Base-by-base conservation (phyloP, 2,113 vertebrate species). In the Poecile atricapillus region DNA sequence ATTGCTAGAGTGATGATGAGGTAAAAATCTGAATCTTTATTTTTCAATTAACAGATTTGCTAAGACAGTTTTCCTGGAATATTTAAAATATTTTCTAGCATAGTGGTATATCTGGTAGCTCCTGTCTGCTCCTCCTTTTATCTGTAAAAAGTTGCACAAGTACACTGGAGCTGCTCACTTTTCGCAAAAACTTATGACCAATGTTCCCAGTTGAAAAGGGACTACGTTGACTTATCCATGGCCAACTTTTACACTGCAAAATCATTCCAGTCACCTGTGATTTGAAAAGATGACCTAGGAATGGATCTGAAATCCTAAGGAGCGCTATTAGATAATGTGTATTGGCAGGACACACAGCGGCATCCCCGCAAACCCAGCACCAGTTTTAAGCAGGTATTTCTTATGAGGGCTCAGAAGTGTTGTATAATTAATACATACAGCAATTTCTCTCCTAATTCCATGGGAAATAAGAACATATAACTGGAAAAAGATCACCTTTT, bases 11-110 rank as follows among this genome's bases (percentile, higher is more conserved):
- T 43, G 58, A 71, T 8, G 5, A 58, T 41, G 16, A 83, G 31
- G 31, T 83, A 93, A 88, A 93, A 75, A 85, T 22, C 30, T 88
- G 31, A 94, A 53, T 94, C 96, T 96, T 95, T 41, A 69, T 58
- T 93, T 39, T 91, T 90, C 56, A 91, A 13, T 83, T 79, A 65
- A 68, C 17, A 68, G 19, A 70, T 82, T 96, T 95, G 17, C 52
- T 69, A 80, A 90, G 4, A 31, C 2, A 20, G 10, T 46, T 81
- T 74, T 88, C 41, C 25, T 55, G 21, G 27, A 64, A 47, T 14
- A 2, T 56, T 81, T 92, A 28, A 58, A 56, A 28, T 70, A 2
- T 87, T 49, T 87, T 50, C 28, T 35, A 67, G 14, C 33, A n/a
- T 18, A 41, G n/a, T 28, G 14, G 16, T 68, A 5, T 25, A 28